Evolutionary conservation across 2,797 vertebrate species (phyloP), one percentile per base, ranked within the genome.

Genomic region (Bovichtus variegatus): DNA sequence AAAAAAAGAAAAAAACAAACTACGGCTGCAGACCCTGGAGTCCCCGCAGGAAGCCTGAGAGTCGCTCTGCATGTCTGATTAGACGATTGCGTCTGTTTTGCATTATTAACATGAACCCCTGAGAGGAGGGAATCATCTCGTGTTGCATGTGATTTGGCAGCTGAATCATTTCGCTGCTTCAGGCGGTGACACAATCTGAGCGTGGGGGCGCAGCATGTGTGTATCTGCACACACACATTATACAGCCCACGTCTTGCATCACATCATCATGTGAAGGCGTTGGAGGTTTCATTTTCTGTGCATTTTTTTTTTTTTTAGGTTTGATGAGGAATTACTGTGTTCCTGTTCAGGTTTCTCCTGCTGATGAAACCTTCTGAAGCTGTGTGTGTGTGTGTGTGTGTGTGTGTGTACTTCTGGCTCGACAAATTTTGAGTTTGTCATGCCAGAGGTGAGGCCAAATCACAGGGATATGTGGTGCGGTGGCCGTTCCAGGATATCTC

Each of bases 101-200:
- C 69, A 54, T 78, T 72, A 72, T 78, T 61, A 47, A 72, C 25
- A 41, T 31, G 47, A 67, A 61, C 21, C 54, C 60, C 61, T 29
- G 27, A 13, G 68, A 3, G 21, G 44, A 19, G 60, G 13, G 50
- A 23, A 50, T 41, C 41, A 5, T 29, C 66, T 57, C 34, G 15
- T n/a, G 74, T 50, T 57, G 31, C 65, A 31, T 49, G 61, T 49
- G 50, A 73, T 19, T 25, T 50, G 44, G 68, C 61, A 13, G 62
- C 58, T 29, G 59, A 71, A 29, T 58, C 44, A 9, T 46, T 21
- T 27, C 1, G 38, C 68, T 27, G 60, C 59, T 49, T 19, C 59
- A 25, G 74, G 74, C 43, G 9, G 34, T 27, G 66, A 70, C 50
- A 34, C 50, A 5, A 13, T 34, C 18, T 23, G 58, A 36, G 64